These are phyloP conservation scores for Phyllotreta striolata DNA, from an alignment of 2,888 invertebrate species.

Conservation along the genomic window DNA sequence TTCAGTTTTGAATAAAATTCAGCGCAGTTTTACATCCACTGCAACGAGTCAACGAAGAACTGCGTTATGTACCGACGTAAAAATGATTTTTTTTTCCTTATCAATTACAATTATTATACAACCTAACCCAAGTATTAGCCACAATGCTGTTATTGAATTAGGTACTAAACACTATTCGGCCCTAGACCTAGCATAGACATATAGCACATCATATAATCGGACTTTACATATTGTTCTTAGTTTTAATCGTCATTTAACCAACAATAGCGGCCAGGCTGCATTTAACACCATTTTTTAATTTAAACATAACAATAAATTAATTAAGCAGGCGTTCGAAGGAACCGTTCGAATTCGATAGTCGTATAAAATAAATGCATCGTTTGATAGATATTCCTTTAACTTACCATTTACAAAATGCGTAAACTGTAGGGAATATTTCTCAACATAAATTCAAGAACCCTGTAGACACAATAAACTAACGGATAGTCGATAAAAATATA, in stretches of 20 bases:
- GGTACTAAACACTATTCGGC: slow-evolving; percentile 20
- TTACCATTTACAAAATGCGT: neutral
- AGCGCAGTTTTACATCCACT: no score
- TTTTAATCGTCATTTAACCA: slow-evolving; percentile 7
- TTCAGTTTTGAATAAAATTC: no score
- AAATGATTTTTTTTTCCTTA: slow-evolving; percentile 3
- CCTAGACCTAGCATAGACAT: slow-evolving; percentile 16
- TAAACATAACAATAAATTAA: slow-evolving; percentile 13
- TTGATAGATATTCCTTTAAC: neutral
- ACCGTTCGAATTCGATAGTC: no score
- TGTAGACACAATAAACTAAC: no score
- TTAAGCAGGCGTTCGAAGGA: neutral
- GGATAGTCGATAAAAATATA: no score
- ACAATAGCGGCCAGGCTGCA: slow-evolving; percentile 11
- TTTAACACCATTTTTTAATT: slow-evolving; percentile 4
- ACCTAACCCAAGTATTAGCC: slow-evolving; percentile 20
- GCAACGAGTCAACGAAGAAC: neutral
- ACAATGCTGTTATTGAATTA: slow-evolving; percentile 15
- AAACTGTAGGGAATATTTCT: neutral
- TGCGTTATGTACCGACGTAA: slow-evolving; percentile 8
- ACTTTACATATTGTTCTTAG: slow-evolving; percentile 2
- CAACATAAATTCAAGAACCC: no score
- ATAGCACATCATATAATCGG: slow-evolving; percentile 18
- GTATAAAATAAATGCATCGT: neutral
- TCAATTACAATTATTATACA: slow-evolving; percentile 20